phyloP scores from a whole-genome alignment of 2,888 invertebrate genomes.

The Xestia sexstrigata region DNA sequence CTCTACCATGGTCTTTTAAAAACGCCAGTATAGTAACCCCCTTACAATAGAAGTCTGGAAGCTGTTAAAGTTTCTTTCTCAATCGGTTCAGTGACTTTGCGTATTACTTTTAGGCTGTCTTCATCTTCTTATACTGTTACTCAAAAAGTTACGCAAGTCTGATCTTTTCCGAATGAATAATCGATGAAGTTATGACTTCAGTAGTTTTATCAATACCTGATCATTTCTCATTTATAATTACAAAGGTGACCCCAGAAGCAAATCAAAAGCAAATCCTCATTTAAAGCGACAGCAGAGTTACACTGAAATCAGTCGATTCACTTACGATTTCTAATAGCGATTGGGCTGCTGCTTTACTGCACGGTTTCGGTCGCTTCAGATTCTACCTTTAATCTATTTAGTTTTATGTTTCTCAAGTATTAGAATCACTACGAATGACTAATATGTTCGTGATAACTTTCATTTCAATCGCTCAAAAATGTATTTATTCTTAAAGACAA shows the following conservation, averaged over 20 bases:
- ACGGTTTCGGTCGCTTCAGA: not conserved
- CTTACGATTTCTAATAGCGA: not conserved
- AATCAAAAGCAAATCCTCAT: not conserved
- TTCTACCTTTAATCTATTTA: not conserved
- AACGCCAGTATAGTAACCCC: not conserved
- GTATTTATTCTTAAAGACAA: not conserved
- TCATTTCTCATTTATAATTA: not conserved
- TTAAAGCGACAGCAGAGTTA: not conserved
- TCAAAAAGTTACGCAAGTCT: slow-evolving; percentile 20
- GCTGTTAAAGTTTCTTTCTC: slow-evolving; percentile 33
- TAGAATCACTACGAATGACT: not conserved
- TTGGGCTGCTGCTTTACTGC: not conserved
- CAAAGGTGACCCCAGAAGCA: not conserved
- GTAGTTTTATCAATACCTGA: not conserved
- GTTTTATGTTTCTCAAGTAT: not conserved
- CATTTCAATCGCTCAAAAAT: not conserved
- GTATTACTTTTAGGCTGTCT: slow-evolving; percentile 62
- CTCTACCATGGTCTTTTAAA: not conserved
- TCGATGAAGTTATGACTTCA: slow-evolving; percentile 10
- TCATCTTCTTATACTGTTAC: slow-evolving; percentile 58
- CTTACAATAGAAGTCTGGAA: slow-evolving; percentile 5
- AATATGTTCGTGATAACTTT: not conserved
- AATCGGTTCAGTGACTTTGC: slow-evolving; percentile 62
- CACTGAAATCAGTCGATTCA: not conserved
- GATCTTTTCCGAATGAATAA: slow-evolving; percentile 21